Evolutionary conservation across 2,888 invertebrate genomes (phyloP), one percentile per base, ranked within the genome.

Genomic region (Aspidiotus destructor): DNA sequence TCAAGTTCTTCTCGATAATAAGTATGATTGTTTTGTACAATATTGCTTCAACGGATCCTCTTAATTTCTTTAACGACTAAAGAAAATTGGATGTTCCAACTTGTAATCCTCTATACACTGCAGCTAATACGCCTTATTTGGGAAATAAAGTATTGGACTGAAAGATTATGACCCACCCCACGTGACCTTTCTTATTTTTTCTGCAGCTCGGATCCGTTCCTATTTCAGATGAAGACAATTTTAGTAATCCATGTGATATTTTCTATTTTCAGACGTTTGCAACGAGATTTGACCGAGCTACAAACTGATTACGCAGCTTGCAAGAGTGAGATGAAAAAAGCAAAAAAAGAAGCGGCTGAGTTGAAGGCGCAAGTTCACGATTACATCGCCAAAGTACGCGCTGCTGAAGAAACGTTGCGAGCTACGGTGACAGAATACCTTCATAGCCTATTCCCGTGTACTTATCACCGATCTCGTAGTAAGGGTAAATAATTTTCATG

Each of bases 331-430:
- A 80, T 88, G 73, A 86, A 86, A 65, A 82, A 84, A 69, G 83
- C 86, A 16, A 83, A 83, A 72, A 81, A 84, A 74, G 88, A 90
- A 79, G 85, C 88, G 28, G 86, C 85, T 69, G 83, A 85, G 73
- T 78, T 90, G 71, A 89, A 87, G 75, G 82, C 84, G 71, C 88
- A 90, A 75, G 77, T 90, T 70, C 88, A 89, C 74, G 87, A 88
- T 74, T 91, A 91, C 78, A 88, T 90, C 7, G 84, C 85, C 73
- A 89, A 90, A 80, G 86, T 91, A 15, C 85, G 87, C 74, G 81
- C 87, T 73, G 86, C 87, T 71, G 89, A 90, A 77, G 89, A 90
- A 74, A 78, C 89, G 70, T 80, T 90, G 42, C 82, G 85, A 70
- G 81, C 85, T 73, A 86, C 86, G 79, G 85, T 84, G 41, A 41